Percentiles rank a stretch among this genome's conserved stretches.
Conservation (phyloP, 2,888 invertebrate genomes). For the Parnassius mnemosyne region DNA sequence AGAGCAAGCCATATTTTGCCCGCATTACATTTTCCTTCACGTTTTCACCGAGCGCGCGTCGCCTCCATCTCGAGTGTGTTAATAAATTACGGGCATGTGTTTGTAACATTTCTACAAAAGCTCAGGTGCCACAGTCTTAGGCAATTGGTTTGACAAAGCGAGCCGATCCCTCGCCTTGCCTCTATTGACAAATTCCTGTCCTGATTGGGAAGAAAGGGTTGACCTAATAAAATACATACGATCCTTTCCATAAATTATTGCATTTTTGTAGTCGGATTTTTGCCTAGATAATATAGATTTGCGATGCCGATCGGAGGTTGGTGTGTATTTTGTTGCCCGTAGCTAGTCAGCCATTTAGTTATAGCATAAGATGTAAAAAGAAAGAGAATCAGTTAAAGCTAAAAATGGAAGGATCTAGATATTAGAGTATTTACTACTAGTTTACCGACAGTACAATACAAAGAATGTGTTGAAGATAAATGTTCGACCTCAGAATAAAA, state of each 20-base stretch:
- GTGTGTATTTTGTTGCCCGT: no score
- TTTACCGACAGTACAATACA: no score
- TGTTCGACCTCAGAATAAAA: no score
- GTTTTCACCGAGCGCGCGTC: conserved; percentile 36
- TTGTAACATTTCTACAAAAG: conserved; percentile 35
- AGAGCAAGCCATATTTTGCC: conserved; percentile 14
- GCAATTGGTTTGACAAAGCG: conserved; percentile 56
- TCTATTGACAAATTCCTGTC: conserved; percentile 39
- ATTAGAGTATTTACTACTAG: no score
- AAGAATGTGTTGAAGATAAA: no score
- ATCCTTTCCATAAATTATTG: conserved; percentile 28
- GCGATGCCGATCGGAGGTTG: conserved; percentile 16
- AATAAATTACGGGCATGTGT: conserved; percentile 56
- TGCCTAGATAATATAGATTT: background rate
- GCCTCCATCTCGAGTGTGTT: conserved; percentile 38
- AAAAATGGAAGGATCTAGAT: no score
- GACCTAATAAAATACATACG: conserved; percentile 29
- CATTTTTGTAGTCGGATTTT: conserved; percentile 9
- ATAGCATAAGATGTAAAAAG: no score
- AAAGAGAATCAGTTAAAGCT: no score
- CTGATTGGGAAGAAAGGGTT: conserved; percentile 35
- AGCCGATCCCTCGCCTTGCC: conserved; percentile 26
- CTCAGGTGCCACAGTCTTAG: conserved; percentile 59
- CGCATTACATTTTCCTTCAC: conserved; percentile 42
- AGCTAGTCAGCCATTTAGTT: no score